Evolutionary conservation across 2,888 invertebrate genomes (phyloP).

Genomic region (Pyrocoelia pectoralis): DNA sequence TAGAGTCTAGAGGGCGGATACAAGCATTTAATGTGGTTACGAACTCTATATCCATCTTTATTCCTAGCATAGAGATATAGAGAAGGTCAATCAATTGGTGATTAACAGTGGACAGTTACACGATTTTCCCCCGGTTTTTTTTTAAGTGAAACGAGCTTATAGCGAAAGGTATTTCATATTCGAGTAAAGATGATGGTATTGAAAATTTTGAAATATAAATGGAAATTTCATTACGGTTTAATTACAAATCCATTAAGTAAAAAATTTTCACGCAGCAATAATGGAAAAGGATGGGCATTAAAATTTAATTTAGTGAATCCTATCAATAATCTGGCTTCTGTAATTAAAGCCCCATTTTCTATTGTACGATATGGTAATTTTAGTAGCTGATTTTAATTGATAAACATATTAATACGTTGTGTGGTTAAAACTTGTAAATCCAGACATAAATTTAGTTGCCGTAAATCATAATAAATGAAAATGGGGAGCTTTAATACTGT

Average conservation of each 20-base stretch:
- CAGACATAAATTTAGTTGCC: constrained; percentile 4
- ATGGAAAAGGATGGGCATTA: not conserved
- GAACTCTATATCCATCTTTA: no score
- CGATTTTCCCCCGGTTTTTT: no score
- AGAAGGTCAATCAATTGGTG: no score
- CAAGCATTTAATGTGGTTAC: no score
- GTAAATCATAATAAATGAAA: constrained; percentile 7
- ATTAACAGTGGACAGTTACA: no score
- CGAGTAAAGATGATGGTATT: not conserved
- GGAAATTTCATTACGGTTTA: not conserved
- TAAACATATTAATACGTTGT: constrained; percentile 7
- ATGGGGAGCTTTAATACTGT: not conserved
- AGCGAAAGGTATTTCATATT: no score
- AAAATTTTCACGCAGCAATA: not conserved
- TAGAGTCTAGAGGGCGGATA: no score
- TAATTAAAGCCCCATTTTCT: constrained; percentile 6
- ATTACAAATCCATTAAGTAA: not conserved
- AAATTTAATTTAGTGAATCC: constrained; percentile 11
- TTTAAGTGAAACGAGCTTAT: no score
- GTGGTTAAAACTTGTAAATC: constrained; percentile 5
- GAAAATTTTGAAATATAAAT: not conserved
- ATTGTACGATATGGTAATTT: constrained; percentile 3
- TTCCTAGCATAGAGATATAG: no score
- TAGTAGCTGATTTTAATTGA: constrained; percentile 1
- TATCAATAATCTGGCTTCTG: constrained; percentile 9